A percentile compares a stretch with the other conserved stretches of the same genome.
Conservation (phyloP, 2,888 invertebrate genomes). For the Chirona hameri region DNA sequence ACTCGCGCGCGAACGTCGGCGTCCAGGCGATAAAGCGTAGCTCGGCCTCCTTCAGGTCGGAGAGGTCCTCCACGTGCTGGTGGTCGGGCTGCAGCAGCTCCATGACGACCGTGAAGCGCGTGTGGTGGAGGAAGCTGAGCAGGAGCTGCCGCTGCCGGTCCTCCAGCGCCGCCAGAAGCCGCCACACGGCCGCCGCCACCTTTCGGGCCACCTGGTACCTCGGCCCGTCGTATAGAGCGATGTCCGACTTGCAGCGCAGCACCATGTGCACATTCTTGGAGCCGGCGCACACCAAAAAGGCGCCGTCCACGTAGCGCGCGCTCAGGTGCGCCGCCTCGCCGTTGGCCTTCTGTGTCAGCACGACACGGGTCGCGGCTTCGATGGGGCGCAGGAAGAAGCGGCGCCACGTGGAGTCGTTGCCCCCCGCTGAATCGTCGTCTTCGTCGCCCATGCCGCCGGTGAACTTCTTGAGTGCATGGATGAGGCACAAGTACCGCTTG, state of each 20-base stretch:
- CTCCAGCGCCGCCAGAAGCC: constrained; percentile 43
- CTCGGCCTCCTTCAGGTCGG: constrained; percentile 44
- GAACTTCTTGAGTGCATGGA: constrained; percentile 51
- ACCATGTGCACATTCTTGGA: constrained; percentile 52
- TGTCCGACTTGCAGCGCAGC: constrained; percentile 43
- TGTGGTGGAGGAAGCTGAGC: constrained; percentile 39
- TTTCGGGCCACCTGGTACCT: constrained; percentile 47
- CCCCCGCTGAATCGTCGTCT: constrained; percentile 46
- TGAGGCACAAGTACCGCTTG: constrained; percentile 37
- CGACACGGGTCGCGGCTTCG: constrained; percentile 39
- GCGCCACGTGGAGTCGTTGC: constrained; percentile 45
- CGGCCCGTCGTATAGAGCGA: constrained; percentile 40
- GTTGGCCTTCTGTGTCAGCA: constrained; percentile 46
- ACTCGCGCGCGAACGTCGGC: background rate
- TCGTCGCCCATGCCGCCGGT: constrained; percentile 52
- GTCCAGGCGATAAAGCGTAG: constrained; percentile 39
- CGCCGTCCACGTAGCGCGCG: constrained; percentile 44
- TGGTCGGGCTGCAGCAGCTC: constrained; percentile 49
- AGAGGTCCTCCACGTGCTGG: constrained; percentile 50
- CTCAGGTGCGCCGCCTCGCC: constrained; percentile 52
- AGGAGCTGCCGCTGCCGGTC: constrained; percentile 38
- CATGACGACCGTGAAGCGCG: constrained; percentile 47
- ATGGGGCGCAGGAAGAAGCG: constrained; percentile 46
- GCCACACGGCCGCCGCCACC: constrained; percentile 44
- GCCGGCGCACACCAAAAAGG: constrained; percentile 47